These are phyloP conservation scores for Podiceps cristatus DNA, from an alignment of 2,113 vertebrate genomes.

Conservation along the genomic window DNA sequence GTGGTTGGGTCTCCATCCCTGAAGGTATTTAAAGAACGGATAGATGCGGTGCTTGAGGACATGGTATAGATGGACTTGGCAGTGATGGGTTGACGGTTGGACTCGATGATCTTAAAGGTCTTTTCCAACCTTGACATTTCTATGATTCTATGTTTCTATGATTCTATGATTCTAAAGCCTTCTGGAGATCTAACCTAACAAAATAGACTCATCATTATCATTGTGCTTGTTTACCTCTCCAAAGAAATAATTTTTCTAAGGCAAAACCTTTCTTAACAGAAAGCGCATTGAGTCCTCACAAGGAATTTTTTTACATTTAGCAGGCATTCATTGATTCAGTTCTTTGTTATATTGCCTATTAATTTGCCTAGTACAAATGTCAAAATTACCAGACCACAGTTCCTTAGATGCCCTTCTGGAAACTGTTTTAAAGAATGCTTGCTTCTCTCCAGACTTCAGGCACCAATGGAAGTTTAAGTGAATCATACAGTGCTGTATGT, in stretches of 20 bases:
- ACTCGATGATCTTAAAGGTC: too few relatives aligned
- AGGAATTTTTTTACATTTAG: background rate
- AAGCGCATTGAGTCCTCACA: background rate
- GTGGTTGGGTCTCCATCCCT: too few relatives aligned
- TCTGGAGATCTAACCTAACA: background rate
- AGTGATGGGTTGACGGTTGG: too few relatives aligned
- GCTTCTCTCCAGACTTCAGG: background rate
- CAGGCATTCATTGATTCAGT: background rate
- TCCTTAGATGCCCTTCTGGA: background rate
- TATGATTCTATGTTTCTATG: too few relatives aligned
- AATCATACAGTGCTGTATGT: background rate
- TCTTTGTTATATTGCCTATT: background rate
- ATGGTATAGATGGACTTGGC: too few relatives aligned
- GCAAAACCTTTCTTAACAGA: background rate
- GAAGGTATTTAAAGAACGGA: too few relatives aligned
- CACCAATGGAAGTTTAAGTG: background rate
- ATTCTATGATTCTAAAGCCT: background rate
- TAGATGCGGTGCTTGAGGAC: too few relatives aligned
- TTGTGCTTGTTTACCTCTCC: background rate
- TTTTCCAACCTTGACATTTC: too few relatives aligned
- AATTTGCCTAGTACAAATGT: background rate
- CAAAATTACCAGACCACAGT: background rate
- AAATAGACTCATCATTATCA: background rate
- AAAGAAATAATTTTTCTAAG: background rate
- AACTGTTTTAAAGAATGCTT: background rate